Evolutionary conservation across 2,888 invertebrate species (phyloP), one percentile per base, ranked within the genome.

Genomic region (Creontiades dilutus): DNA sequence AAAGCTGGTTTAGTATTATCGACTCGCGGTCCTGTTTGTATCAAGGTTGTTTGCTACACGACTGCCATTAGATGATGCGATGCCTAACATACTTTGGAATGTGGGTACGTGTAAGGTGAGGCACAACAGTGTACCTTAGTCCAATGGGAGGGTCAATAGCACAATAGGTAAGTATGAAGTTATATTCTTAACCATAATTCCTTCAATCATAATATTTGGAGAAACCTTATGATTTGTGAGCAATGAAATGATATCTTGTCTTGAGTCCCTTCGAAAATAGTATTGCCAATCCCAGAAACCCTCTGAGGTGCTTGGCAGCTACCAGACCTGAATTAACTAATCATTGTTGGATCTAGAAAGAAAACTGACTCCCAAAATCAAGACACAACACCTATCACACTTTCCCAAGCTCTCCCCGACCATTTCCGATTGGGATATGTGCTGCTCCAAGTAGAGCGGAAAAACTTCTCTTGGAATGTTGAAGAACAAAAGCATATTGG

Each of bases 361-460:
- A 90, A 23, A 46, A 48, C 16, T 86, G 47, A 52, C 85, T 85
- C 7, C 90, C 90, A 85, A 86, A 84, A 52, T 90, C 86, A 12
- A 90, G 55, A n/a, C n/a, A n/a, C n/a, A n/a, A n/a, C n/a, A 86
- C 86, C 19, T 46, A 16, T 12, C 90, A 7, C 11, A 86, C n/a
- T 4, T 68, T 37, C 5, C 3, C 13, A 27, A 68, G 86, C 13
- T 27, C 19, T 16, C 90, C 90, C 19, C 19, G 13, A n/a, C 55
- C 75, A 28, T 86, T 47, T 27, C 14, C 14, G 13, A 90, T 86
- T n/a, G 46, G 19, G 16, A 55, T 75, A 37, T 0, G 13, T 19
- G 37, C 85, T n/a, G 90, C 76, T 2, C 86, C 90, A 28, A 90
- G 37, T n/a, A 90, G 47, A 11, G 68, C 90, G 16, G 85, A 52